These are phyloP conservation scores for Arremon aurantiirostris DNA, from an alignment of 2,797 vertebrate genomes.

Conservation along the genomic window DNA sequence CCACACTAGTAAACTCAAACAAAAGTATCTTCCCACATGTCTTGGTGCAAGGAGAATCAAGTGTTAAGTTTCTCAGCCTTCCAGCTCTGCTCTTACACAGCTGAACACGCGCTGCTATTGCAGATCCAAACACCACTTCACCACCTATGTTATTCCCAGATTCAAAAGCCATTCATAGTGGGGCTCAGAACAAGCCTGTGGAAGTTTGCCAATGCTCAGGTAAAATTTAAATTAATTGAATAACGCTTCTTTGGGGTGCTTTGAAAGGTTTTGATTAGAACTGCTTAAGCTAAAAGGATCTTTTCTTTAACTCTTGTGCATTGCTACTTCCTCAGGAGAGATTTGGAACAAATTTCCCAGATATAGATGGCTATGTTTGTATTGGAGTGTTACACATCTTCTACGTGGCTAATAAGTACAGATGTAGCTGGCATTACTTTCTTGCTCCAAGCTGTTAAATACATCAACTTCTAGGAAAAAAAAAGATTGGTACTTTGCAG, in stretches of 20 bases:
- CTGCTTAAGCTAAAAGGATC: neutral
- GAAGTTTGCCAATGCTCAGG: neutral
- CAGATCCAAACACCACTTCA: neutral
- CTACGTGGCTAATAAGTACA: neutral
- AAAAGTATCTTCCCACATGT: neutral
- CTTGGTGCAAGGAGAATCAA: neutral
- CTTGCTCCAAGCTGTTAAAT: neutral
- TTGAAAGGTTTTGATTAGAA: neutral
- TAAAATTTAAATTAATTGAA: neutral
- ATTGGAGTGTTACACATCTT: neutral
- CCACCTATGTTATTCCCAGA: neutral
- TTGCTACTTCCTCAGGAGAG: neutral
- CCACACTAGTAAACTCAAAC: neutral
- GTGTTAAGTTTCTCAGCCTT: neutral
- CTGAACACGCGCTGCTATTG: neutral
- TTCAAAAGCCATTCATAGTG: neutral
- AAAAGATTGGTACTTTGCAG: neutral
- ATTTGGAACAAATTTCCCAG: slow-evolving; percentile 1
- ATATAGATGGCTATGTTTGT: neutral
- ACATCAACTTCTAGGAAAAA: neutral
- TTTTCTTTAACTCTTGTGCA: neutral
- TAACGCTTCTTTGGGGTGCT: neutral
- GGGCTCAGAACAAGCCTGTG: neutral
- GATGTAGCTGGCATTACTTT: neutral
- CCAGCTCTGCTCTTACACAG: neutral